Percentiles rank a stretch among this genome's conserved stretches.
Evolutionary conservation across 1,140 invertebrate genomes (phyloP).

Genomic region (Drosophila quadrilineata): DNA sequence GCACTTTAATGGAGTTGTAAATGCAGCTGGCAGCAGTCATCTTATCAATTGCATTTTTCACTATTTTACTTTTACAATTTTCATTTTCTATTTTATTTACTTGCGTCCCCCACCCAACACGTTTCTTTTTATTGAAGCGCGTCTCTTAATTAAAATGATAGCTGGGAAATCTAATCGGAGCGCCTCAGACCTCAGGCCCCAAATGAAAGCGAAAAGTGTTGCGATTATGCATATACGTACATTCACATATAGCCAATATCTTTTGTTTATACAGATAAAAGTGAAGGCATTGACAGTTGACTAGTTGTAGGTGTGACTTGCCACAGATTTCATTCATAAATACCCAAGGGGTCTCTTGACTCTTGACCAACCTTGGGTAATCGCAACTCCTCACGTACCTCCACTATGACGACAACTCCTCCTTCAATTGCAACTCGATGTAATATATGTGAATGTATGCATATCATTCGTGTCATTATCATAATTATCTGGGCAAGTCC

Average conservation of each 20-base stretch:
- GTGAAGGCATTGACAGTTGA: neutral
- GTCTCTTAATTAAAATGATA: conserved; percentile 8
- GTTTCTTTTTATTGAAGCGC: neutral
- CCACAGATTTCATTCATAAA: conserved; percentile 67
- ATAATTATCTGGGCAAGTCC: conserved; percentile 26
- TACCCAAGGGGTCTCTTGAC: conserved; percentile 34
- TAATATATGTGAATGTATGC: too few species aligned
- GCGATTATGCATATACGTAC: conserved; percentile 36
- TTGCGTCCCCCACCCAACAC: too few species aligned
- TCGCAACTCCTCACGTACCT: conserved; percentile 26
- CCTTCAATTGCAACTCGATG: conserved; percentile 31
- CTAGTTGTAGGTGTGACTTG: conserved; percentile 56
- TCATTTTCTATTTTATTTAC: neutral
- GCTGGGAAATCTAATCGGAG: conserved; percentile 3
- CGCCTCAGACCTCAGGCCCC: conserved; percentile 4
- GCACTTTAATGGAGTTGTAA: conserved; percentile 66
- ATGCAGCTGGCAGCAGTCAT: conserved; percentile 54
- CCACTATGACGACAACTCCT: conserved; percentile 1
- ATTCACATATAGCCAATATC: conserved; percentile 50
- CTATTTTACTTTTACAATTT: neutral
- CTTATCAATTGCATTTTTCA: conserved; percentile 21
- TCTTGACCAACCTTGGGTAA: conserved; percentile 46
- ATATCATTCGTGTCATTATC: conserved; percentile 28
- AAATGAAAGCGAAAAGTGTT: conserved; percentile 55
- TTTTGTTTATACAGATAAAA: conserved; percentile 70